Evolutionary conservation across 2,113 vertebrate species (phyloP).

Genomic region (Channa argus): DNA sequence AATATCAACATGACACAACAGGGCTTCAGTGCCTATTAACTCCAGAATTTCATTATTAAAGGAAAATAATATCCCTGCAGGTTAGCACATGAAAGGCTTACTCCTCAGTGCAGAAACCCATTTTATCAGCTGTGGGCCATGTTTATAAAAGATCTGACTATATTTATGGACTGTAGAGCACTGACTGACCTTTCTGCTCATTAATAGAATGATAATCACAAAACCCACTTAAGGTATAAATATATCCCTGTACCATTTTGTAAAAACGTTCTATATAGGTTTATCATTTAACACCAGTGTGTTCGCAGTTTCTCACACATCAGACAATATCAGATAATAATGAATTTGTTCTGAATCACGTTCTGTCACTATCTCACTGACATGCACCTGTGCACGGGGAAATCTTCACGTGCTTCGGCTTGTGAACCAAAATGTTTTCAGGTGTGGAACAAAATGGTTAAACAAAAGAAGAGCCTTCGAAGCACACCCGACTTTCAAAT

Average conservation of each 20-base stretch:
- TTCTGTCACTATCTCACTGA: neutral
- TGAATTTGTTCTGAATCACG: no score
- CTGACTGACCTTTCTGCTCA: neutral
- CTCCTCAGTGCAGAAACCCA: neutral
- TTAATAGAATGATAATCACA: neutral
- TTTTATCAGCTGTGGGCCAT: slow-evolving; percentile 6
- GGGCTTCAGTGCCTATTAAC: slow-evolving; percentile 40
- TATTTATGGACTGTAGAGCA: neutral
- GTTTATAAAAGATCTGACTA: neutral
- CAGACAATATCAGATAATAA: no score
- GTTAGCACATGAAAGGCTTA: slow-evolving; percentile 36
- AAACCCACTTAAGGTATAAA: no score
- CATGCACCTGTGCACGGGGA: neutral
- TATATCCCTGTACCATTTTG: no score
- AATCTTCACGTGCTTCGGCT: neutral
- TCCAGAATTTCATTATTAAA: neutral
- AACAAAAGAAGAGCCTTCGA: neutral
- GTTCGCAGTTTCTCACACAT: no score
- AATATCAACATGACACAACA: slow-evolving; percentile 48
- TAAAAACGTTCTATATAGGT: no score
- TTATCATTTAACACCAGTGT: no score
- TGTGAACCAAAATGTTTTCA: neutral
- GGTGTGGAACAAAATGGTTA: no score
- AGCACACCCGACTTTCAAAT: neutral
- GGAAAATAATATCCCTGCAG: slow-evolving; percentile 13